Evolutionary conservation across 2,113 vertebrate genomes (phyloP).

Genomic region (Anarhynchus alexandrinus): DNA sequence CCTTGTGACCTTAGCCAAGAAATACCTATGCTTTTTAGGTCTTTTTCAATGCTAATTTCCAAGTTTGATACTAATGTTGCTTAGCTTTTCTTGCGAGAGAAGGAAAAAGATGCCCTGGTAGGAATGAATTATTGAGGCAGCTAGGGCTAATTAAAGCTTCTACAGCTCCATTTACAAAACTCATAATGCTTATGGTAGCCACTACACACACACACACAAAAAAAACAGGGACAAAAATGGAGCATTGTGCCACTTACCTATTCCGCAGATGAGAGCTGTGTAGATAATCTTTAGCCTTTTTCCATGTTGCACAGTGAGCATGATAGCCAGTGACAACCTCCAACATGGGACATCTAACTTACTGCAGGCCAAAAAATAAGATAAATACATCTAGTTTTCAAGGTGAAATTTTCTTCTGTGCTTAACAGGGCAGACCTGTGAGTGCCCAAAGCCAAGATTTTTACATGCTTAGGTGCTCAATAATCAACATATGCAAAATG

Average conservation of each 20-base stretch:
- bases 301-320: neutral
- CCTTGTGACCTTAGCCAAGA: neutral
- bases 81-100: neutral
- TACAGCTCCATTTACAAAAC: neutral
- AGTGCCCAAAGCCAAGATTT: neutral
- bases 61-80: neutral
- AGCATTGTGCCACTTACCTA: neutral
- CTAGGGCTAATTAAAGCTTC: neutral
- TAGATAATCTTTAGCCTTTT: neutral
- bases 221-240: neutral
- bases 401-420: neutral
- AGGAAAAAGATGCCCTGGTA: neutral
- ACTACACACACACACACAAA: neutral
- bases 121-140: neutral
- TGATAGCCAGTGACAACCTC: neutral
- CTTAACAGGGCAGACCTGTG: neutral
- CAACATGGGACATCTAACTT: neutral
- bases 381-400: neutral
- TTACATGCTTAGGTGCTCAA: neutral
- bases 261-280: neutral
- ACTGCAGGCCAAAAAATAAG: neutral
- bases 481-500: neutral
- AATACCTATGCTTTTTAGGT: neutral
- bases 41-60: neutral
- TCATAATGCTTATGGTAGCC: neutral